Percentiles rank a stretch among this genome's conserved stretches.
Conservation (phyloP, 2,888 invertebrate species). For the Catocala fraxini region DNA sequence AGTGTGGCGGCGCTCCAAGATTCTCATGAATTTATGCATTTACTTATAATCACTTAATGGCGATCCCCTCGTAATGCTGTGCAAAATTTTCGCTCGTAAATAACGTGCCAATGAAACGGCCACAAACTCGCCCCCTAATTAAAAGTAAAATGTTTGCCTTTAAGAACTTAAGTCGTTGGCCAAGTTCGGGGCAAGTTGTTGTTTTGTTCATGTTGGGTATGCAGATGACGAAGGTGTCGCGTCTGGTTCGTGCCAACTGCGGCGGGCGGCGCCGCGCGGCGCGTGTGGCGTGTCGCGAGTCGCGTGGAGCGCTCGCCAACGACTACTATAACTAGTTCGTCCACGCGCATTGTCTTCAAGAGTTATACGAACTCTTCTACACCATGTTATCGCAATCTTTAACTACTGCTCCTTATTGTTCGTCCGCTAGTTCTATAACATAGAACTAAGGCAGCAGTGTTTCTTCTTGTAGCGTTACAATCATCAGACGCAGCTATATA, state of each 20-base stretch:
- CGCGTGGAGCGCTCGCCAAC: too few relatives aligned
- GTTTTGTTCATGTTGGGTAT: not conserved
- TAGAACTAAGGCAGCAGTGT: too few relatives aligned
- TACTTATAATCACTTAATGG: slow-evolving; percentile 10
- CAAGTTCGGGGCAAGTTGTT: slow-evolving; percentile 3
- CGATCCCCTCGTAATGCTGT: slow-evolving; percentile 9
- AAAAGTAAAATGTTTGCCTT: slow-evolving; percentile 18
- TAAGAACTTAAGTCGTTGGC: slow-evolving; percentile 2
- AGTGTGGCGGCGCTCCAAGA: not conserved
- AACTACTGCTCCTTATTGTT: too few relatives aligned
- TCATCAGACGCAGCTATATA: too few relatives aligned
- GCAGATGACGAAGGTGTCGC: not conserved
- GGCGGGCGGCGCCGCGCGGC: not conserved
- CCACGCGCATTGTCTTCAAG: too few relatives aligned
- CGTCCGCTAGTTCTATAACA: too few relatives aligned
- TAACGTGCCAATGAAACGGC: slow-evolving; percentile 18
- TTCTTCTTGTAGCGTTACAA: too few relatives aligned
- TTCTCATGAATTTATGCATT: slow-evolving; percentile 13
- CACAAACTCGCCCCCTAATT: slow-evolving; percentile 18
- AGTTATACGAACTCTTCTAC: too few relatives aligned
- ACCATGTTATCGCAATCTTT: too few relatives aligned
- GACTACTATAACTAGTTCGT: too few relatives aligned
- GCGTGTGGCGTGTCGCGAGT: too few relatives aligned
- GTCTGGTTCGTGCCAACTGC: not conserved
- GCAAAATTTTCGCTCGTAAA: slow-evolving; percentile 21